Evolutionary conservation across 1,140 invertebrate genomes (phyloP), one percentile per base, ranked within the genome.

Genomic region (Zaprionus ghesquierei): DNA sequence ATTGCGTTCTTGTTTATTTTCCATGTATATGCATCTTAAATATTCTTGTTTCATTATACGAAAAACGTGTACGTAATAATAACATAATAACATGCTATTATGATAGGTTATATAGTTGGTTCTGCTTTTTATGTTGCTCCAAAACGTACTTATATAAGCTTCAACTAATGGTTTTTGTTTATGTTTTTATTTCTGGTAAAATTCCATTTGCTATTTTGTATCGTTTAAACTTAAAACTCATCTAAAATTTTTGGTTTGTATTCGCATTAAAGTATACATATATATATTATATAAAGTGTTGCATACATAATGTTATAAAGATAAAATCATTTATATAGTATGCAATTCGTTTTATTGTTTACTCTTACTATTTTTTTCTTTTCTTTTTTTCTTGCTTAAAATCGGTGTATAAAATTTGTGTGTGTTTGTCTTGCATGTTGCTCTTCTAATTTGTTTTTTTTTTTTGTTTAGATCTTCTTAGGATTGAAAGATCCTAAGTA

Each of bases 341-440:
- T 77, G 70, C 70, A 58, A 69, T 74, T 86, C 38, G 66, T 73
- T 41, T 41, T 41, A 41, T 41, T 41, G 35, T 41, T 78, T 81
- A 75, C 69, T 86, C 56, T 69, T 35, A 31, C 68, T 70, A 31
- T 65, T 29, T 18, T 59, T 59, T 29, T 50, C 56, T 66, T 69
- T n/a, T n/a, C n/a, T n/a, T n/a, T n/a, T n/a, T n/a, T n/a, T n/a
- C n/a, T n/a, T 54, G 84, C 33, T 89, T 89, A 89, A 89, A 89
- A 89, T 89, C 84, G 84, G 84, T 89, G 84, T 89, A 89, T 89
- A 89, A 89, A 89, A 89, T 89, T 75, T 82, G 69, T 86, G 60
- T 46, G 46, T 86, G 38, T 82, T 65, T 63, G 60, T 41, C 62
- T 71, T 82, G 44, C 35, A 41, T 69, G 76, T 54, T 27, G 49